Base-by-base conservation (phyloP, 92 coral and sea anemone genomes). In the Blastomussa wellsi region DNA sequence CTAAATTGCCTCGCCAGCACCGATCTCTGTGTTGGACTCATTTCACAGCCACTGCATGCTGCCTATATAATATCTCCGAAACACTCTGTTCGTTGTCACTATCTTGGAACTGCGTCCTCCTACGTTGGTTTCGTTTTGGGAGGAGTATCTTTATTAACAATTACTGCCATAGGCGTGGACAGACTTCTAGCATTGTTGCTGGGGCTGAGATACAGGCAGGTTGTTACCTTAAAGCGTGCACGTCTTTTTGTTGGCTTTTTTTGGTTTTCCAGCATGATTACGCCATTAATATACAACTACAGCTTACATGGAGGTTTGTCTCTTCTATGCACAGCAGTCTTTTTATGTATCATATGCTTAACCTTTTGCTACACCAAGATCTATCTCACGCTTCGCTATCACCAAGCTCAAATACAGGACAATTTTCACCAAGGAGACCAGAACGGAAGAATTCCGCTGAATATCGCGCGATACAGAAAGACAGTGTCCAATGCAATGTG, bases 401-500 rank as follows among this genome's bases (percentile, higher is more conserved):
- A 38, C 44, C 76, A 72, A 22, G 31, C 76, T 22, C 76, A 38
- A 19, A 26, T 44, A 5, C 28, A 39, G 38, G 19, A 72, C 29
- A 28, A 72, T 6, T 29, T 72, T 24, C 32, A 67, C 16, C 52
- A 36, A 72, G 49, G 29, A 24, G 29, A 72, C 22, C 29, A 29
- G 13, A 38, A 24, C 26, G 31, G 15, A 72, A 13, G 11, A 8
- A 44, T 44, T 10, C 49, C 72, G 4, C 37, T 78, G 48, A 78
- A 78, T 36, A 55, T 12, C 0, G 82, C 72, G 3, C 22, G 70
- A 33, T 78, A 78, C 82, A 78, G 53, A 62, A 53, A 62, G 24
- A 37, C 72, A 37, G 53, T 78, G 29, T 78, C 49, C 17, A 78
- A 36, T 33, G 82, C 82, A 59, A 14, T 78, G 72, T 59, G 69